Evolutionary conservation across 2,888 invertebrate genomes (phyloP).

Genomic region (Noctua comes): DNA sequence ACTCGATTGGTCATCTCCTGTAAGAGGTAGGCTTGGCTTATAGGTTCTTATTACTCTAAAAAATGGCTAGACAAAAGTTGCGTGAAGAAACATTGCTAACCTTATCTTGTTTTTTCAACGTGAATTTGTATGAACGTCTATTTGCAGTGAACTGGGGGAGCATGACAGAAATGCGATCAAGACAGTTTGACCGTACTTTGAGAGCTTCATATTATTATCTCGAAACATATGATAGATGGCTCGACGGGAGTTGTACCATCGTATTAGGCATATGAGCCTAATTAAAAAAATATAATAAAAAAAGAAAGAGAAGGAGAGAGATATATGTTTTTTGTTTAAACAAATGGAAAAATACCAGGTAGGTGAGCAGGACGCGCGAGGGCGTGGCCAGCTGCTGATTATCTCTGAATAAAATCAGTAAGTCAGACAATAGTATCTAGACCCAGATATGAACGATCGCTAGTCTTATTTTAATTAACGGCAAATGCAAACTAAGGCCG

Average conservation of each 20-base stretch:
- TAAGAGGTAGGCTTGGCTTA: background rate
- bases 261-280: too few relatives aligned
- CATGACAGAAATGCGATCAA: background rate
- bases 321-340: too few relatives aligned
- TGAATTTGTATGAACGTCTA: background rate
- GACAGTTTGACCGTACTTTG: background rate
- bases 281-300: too few relatives aligned
- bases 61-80: too few relatives aligned
- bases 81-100: too few relatives aligned
- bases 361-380: too few relatives aligned
- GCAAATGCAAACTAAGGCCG: conserved; percentile 65
- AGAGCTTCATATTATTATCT: too few relatives aligned
- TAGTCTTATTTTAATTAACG: conserved; percentile 69
- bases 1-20: background rate
- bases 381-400: conserved; percentile 1
- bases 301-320: too few relatives aligned
- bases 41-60: background rate
- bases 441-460: conserved; percentile 18
- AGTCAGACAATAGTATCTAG: conserved; percentile 4
- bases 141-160: background rate
- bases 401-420: conserved; percentile 17
- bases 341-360: too few relatives aligned
- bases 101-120: too few relatives aligned
- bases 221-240: too few relatives aligned
- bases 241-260: too few relatives aligned